Conservation (phyloP, 2,113 vertebrate species). For the Loxodonta africana region DNA sequence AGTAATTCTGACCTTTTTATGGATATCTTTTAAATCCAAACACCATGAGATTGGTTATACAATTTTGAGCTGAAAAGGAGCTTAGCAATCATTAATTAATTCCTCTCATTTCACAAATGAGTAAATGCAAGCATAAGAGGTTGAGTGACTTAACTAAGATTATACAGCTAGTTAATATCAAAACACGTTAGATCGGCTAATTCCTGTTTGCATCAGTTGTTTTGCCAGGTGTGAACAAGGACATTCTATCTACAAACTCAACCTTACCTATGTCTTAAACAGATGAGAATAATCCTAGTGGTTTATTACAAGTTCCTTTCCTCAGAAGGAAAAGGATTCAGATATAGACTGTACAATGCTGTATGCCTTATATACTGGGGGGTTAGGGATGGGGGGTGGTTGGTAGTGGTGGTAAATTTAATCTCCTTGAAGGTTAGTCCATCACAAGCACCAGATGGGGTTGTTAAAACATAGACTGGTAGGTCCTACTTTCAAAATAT, state of each 20-base stretch:
- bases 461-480: not conserved
- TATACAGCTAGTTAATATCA: not conserved
- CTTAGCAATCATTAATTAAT: conserved; percentile 31
- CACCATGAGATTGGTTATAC: not conserved
- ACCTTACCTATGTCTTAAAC: not conserved
- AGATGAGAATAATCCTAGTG: not conserved
- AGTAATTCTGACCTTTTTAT: not conserved
- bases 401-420: not conserved
- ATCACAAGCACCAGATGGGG: not conserved
- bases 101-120: not conserved
- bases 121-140: not conserved
- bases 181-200: not conserved
- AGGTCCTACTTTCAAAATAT: not conserved
- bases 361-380: not conserved
- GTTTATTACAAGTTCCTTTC: not conserved
- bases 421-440: not conserved
- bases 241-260: not conserved
- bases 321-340: not conserved
- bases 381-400: not conserved
- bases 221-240: conserved; percentile 47
- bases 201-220: not conserved
- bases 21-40: not conserved
- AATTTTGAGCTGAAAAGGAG: conserved; percentile 11
- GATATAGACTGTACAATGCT: not conserved
- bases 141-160: conserved; percentile 18